A percentile compares a stretch with the other conserved stretches of the same genome.
Conservation (phyloP, 1,140 invertebrate genomes). For the Zaprionus africanus region DNA sequence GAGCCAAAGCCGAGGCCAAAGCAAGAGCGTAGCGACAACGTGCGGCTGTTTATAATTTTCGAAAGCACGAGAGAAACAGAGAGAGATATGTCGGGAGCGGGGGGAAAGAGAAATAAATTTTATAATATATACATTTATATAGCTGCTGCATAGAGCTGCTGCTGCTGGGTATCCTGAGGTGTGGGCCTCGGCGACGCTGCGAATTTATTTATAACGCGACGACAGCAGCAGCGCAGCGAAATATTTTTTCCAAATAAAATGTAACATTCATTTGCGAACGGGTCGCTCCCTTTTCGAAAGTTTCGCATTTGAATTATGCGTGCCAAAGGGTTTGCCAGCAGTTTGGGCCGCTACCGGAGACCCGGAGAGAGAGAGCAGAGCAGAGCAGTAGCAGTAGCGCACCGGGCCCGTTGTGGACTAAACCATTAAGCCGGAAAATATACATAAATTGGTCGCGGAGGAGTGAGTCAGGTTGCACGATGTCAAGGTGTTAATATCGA, state of each 20-base stretch:
- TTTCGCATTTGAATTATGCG: constrained; percentile 78
- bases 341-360: background rate
- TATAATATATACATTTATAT: constrained; percentile 26
- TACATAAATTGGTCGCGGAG: constrained; percentile 64
- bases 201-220: constrained; percentile 70
- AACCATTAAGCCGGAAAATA: constrained; percentile 66
- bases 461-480: constrained; percentile 56
- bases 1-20: background rate
- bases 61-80: constrained; percentile 1
- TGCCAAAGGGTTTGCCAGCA: constrained; percentile 70
- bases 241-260: constrained; percentile 66
- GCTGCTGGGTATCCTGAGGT: constrained; percentile 1
- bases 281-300: constrained; percentile 42
- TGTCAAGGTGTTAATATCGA: constrained; percentile 73
- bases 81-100: background rate
- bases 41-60: constrained; percentile 73
- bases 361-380: background rate
- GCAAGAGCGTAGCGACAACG: constrained; percentile 38
- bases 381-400: background rate
- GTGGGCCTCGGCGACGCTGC: constrained; percentile 25
- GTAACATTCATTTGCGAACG: constrained; percentile 75
- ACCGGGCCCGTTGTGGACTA: background rate
- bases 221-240: constrained; percentile 50
- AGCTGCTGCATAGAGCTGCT: constrained; percentile 6
- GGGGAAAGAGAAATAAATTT: constrained; percentile 29